These are phyloP conservation scores for Aviceda subcristata DNA, from an alignment of 2,113 vertebrate genomes.

Conservation along the genomic window DNA sequence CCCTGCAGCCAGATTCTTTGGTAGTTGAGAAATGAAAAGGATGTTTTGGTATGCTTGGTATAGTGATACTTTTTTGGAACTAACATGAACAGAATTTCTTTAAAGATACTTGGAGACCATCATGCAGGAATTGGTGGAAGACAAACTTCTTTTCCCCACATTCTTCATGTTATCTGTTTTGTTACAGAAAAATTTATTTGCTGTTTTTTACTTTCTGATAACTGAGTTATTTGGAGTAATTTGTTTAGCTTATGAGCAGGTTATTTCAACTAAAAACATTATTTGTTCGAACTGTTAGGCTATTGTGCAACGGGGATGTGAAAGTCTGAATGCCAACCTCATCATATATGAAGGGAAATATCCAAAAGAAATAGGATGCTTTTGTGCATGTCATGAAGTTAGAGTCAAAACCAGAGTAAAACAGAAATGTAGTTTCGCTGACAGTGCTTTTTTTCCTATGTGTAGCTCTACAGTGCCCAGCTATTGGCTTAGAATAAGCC, in stretches of 20 bases:
- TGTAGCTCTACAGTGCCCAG: neutral
- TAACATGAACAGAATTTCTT: neutral
- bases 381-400: neutral
- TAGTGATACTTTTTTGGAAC: neutral
- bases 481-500: neutral
- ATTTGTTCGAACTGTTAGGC: neutral
- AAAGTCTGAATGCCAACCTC: neutral
- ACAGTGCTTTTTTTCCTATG: neutral
- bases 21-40: neutral
- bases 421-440: neutral
- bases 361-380: neutral
- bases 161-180: neutral
- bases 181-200: neutral
- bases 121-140: neutral
- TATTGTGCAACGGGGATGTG: neutral
- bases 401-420: neutral
- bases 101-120: neutral
- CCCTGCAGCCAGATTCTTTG: neutral
- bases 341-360: neutral
- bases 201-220: neutral
- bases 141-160: neutral
- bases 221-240: neutral
- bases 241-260: neutral
- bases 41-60: neutral
- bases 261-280: neutral